phyloP scores from a whole-genome alignment of 1,140 invertebrate genomes.

The Bradynema listronoti region DNA sequence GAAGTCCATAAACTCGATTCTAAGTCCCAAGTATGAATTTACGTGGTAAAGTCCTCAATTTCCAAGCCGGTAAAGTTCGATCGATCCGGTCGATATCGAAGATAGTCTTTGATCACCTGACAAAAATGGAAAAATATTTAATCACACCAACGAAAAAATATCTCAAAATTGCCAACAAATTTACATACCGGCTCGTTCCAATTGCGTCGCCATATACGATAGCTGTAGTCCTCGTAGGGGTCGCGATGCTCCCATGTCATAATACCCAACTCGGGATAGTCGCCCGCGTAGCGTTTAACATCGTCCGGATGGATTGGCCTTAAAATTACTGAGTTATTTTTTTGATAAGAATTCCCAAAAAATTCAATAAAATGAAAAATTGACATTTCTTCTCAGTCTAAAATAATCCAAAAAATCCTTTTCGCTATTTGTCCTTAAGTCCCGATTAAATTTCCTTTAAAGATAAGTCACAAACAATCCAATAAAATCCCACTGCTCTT shows the following conservation, averaged over 20 bases:
- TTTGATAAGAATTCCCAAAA: too few relatives aligned
- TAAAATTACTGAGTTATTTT: too few relatives aligned
- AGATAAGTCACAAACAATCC: too few relatives aligned
- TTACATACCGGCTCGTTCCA: conserved; percentile 50
- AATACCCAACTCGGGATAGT: conserved; percentile 54
- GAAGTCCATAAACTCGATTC: too few relatives aligned
- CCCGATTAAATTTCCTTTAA: background rate
- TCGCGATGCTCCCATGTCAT: conserved; percentile 51
- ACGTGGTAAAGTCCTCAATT: conserved; percentile 46
- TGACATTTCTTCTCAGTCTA: background rate
- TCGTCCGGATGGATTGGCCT: conserved; percentile 36
- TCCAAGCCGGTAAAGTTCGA: conserved; percentile 52
- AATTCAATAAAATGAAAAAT: too few relatives aligned
- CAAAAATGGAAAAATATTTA: too few relatives aligned
- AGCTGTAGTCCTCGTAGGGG: conserved; percentile 52
- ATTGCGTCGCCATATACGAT: conserved; percentile 42
- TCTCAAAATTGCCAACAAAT: background rate
- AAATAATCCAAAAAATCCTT: background rate
- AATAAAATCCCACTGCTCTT: too few relatives aligned
- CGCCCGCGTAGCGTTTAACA: conserved; percentile 32
- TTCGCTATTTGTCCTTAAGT: background rate
- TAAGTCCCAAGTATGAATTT: too few relatives aligned
- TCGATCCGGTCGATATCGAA: conserved; percentile 48
- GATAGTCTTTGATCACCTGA: conserved; percentile 42
- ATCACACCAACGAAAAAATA: conserved; percentile 26